Percentiles rank a stretch among this genome's conserved stretches.
These are phyloP conservation scores for Chymomyza amoena DNA, from an alignment of 2,888 invertebrate genomes.

Conservation along the genomic window DNA sequence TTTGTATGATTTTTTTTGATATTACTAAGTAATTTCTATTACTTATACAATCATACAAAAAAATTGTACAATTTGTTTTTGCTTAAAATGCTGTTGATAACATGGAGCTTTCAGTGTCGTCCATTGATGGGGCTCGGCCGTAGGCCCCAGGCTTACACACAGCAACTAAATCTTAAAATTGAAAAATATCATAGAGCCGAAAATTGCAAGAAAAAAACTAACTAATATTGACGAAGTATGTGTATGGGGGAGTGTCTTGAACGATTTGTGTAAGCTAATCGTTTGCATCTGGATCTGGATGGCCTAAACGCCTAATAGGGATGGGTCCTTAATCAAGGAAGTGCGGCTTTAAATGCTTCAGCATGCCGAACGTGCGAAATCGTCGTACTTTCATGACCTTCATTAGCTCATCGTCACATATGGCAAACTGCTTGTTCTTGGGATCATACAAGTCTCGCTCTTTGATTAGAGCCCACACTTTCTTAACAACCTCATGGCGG, in stretches of 20 bases:
- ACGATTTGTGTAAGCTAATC: slow-evolving; percentile 23
- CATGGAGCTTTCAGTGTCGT: slow-evolving; percentile 48
- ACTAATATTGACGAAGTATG: slow-evolving; percentile 40
- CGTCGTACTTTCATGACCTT: slow-evolving; percentile 95
- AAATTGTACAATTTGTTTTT: slow-evolving; percentile 50
- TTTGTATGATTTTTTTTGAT: slow-evolving; percentile 27
- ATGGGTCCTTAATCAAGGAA: slow-evolving; percentile 80
- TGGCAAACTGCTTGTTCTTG: slow-evolving; percentile 95
- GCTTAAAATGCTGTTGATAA: slow-evolving; percentile 65
- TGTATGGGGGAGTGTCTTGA: slow-evolving; percentile 15
- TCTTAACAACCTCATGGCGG: slow-evolving; percentile 93
- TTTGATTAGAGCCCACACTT: slow-evolving; percentile 93
- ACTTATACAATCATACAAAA: slow-evolving; percentile 45
- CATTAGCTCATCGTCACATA: slow-evolving; percentile 93
- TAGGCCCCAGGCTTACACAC: slow-evolving; percentile 20
- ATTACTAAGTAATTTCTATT: slow-evolving; percentile 7
- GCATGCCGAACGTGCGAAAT: slow-evolving; percentile 97
- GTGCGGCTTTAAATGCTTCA: slow-evolving; percentile 96
- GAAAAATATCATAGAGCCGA: slow-evolving; percentile 52
- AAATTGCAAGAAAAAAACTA: slow-evolving; percentile 32
- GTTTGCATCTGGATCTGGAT: slow-evolving; percentile 63
- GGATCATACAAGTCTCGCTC: slow-evolving; percentile 94
- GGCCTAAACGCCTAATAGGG: background rate
- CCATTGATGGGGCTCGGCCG: slow-evolving; percentile 33
- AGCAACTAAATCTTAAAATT: slow-evolving; percentile 39